Evolutionary conservation across 2,113 vertebrate species (phyloP).

Genomic region (Tauraco erythrolophus): DNA sequence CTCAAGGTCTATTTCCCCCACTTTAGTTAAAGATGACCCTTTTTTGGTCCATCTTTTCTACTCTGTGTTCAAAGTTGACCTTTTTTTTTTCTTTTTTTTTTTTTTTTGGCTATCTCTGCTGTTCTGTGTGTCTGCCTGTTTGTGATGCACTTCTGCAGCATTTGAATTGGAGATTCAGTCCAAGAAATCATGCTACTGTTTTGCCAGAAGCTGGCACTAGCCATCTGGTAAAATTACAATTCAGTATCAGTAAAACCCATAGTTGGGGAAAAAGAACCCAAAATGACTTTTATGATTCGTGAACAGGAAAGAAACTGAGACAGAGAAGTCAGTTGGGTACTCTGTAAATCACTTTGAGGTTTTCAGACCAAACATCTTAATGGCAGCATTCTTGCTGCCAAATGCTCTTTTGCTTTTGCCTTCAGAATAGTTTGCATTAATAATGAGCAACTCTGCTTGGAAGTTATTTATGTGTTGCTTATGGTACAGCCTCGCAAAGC

Average conservation of each 20-base stretch:
- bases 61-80: neutral
- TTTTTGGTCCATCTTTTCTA: neutral
- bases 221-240: conserved; percentile 32
- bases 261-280: conserved; percentile 30
- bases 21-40: neutral
- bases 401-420: conserved; percentile 46
- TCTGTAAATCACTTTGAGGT: conserved; percentile 46
- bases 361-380: conserved; percentile 18
- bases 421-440: conserved; percentile 57
- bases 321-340: conserved; percentile 1
- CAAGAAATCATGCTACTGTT: neutral
- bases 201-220: conserved; percentile 31
- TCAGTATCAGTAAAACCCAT: conserved; percentile 2
- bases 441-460: conserved; percentile 32
- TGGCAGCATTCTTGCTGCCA: conserved; percentile 16
- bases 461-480: neutral
- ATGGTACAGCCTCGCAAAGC: accelerated
- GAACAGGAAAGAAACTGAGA: conserved; percentile 19
- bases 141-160: neutral
- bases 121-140: neutral
- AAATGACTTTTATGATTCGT: conserved; percentile 46
- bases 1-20: neutral
- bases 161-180: neutral
- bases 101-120: neutral
- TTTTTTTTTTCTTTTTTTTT: neutral